Evolutionary conservation across 2,888 invertebrate species (phyloP).

Genomic region (Caenorhabditis sp.): DNA sequence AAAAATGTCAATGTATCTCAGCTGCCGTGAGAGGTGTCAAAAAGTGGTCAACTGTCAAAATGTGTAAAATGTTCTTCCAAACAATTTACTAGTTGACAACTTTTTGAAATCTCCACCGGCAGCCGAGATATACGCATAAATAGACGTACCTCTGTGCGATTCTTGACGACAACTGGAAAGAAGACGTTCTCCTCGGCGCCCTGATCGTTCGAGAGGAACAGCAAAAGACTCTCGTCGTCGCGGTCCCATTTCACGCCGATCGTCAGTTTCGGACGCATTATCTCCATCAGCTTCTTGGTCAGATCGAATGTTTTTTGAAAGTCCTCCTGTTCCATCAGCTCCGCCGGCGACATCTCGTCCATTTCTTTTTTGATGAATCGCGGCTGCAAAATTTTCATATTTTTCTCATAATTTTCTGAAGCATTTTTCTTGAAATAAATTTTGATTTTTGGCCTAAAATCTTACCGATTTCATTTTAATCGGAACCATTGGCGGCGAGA

Average conservation of each 20-base stretch:
- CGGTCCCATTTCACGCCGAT: conserved; percentile 23
- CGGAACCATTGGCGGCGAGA: background rate
- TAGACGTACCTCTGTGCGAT: conserved; percentile 17
- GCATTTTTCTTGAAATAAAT: too few species aligned
- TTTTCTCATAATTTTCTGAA: too few species aligned
- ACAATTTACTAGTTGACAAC: too few species aligned
- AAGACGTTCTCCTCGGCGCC: conserved; percentile 37
- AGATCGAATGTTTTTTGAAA: conserved; percentile 10
- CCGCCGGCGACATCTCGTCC: background rate
- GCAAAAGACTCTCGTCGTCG: conserved; percentile 9
- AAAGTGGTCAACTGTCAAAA: too few species aligned
- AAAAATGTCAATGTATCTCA: too few species aligned
- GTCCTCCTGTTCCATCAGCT: conserved; percentile 13
- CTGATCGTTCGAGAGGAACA: conserved; percentile 26
- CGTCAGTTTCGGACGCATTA: conserved; percentile 25
- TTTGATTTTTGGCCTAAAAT: too few species aligned
- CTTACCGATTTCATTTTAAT: conserved; percentile 18
- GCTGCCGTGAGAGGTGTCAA: too few species aligned
- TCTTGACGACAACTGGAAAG: conserved; percentile 22
- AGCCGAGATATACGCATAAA: too few species aligned
- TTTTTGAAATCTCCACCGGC: too few species aligned
- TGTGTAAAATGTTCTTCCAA: too few species aligned
- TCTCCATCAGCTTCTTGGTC: conserved; percentile 15
- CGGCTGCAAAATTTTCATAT: background rate
- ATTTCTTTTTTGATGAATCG: background rate